phyloP scores from a whole-genome alignment of 35 echinoderm and acorn worm genomes.

The Patiria miniata region DNA sequence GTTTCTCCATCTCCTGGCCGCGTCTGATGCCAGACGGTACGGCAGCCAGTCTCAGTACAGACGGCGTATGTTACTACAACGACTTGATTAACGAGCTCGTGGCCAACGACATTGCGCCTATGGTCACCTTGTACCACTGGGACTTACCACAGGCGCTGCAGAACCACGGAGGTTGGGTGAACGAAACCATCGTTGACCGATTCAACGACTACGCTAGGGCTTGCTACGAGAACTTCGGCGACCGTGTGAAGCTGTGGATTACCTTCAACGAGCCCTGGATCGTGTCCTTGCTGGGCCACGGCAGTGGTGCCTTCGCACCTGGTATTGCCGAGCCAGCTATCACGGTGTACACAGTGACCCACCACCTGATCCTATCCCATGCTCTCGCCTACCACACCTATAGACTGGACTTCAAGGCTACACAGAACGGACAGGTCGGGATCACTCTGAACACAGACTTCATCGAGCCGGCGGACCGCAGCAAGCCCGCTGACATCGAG shows the following conservation, averaged over 20 bases:
- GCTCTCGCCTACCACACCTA: slow-evolving; percentile 72
- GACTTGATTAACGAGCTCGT: slow-evolving; percentile 72
- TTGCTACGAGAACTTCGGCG: slow-evolving; percentile 73
- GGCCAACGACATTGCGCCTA: slow-evolving; percentile 65
- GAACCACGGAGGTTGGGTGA: slow-evolving; percentile 68
- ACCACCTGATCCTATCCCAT: slow-evolving; percentile 76
- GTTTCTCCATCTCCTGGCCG: slow-evolving; percentile 90
- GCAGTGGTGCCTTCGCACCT: slow-evolving; percentile 64
- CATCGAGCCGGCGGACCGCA: slow-evolving; percentile 55
- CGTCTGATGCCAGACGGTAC: slow-evolving; percentile 81
- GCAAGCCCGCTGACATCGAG: slow-evolving; percentile 40
- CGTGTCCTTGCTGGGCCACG: slow-evolving; percentile 76
- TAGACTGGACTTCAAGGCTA: slow-evolving; percentile 20
- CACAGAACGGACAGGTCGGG: slow-evolving; percentile 68
- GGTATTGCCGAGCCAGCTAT: slow-evolving; percentile 56
- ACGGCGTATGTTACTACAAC: slow-evolving; percentile 78
- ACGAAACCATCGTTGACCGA: slow-evolving; percentile 50
- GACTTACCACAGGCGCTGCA: slow-evolving; percentile 83
- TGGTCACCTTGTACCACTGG: slow-evolving; percentile 91
- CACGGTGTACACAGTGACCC: slow-evolving; percentile 62
- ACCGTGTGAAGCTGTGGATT: slow-evolving; percentile 81
- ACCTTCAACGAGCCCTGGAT: slow-evolving; percentile 97
- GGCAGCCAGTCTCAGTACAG: slow-evolving; percentile 55
- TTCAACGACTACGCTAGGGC: slow-evolving; percentile 81
- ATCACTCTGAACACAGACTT: slow-evolving; percentile 83